Base-by-base conservation (phyloP, 35 echinoderm and acorn worm genomes). In the Strongylocentrotus purpuratus region DNA sequence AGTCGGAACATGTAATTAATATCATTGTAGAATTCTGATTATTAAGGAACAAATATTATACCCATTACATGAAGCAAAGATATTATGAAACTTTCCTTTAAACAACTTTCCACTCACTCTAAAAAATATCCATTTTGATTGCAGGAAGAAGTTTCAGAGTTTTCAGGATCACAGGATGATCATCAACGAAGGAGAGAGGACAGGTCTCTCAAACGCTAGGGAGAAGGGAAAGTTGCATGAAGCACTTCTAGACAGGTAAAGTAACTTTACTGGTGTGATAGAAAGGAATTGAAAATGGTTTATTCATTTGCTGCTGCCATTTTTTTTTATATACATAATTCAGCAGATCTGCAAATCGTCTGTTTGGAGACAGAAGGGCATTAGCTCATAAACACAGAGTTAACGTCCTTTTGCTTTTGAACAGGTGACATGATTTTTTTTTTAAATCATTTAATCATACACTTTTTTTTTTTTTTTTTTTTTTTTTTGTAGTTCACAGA, bases 71-170 rank as follows among this genome's bases (percentile, higher is more conserved):
- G 52, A 59, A 10, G 52, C 52, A 59, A 59, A 59, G 2, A 9
- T 22, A 78, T 78, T 78, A 13, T 55, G 50, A 55, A 55, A 55
- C 50, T 55, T 14, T 55, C 15, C 9, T 9, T 55, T 55, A 12
- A 9, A 55, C 50, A 10, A 55, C 50, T 55, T 55, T 55, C 50
- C 11, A 12, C 9, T 55, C 50, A 55, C 50, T 14, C 1, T 6
- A 41, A 41, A 41, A 41, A 41, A 41, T 41, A 41, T 1, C 35
- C 0, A 13, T 94, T 20, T 31, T 88, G 13, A 20, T 90, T 65
- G 12, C 88, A 99, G 98, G 4, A 99, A 97, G 92, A 97, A 99
- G 35, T 97, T 96, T 60, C 98, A 99, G 94, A 99, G 98, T 96
- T 99, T 97, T 91, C 94, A 99, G 61, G 98, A 99, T 85, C 92